Evolutionary conservation across 2,113 vertebrate genomes (phyloP).

Genomic region (Protobothrops flavoviridis): DNA sequence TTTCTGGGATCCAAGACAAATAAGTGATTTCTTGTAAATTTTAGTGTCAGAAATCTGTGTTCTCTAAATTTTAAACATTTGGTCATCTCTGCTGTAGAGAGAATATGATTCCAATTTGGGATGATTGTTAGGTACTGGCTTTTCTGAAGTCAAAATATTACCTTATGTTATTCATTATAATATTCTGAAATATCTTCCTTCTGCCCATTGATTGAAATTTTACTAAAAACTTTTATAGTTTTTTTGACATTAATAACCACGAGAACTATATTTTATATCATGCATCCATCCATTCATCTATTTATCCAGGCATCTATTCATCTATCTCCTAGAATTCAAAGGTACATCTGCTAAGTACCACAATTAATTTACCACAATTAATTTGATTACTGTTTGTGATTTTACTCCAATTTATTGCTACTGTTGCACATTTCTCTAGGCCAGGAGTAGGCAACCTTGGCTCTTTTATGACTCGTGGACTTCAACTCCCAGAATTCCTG

Average conservation of each 20-base stretch:
- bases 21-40: not conserved
- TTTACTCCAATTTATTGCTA: not conserved
- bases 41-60: not conserved
- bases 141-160: not conserved
- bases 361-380: not conserved
- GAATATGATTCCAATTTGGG: not conserved
- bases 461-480: no score
- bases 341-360: not conserved
- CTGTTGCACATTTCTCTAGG: not conserved
- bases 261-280: not conserved
- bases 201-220: not conserved
- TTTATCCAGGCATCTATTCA: not conserved
- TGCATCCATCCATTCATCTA: not conserved
- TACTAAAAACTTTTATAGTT: not conserved
- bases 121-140: not conserved
- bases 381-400: not conserved
- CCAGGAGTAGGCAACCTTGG: no score
- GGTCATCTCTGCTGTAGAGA: rapidly evolving
- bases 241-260: no score
- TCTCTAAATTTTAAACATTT: slow-evolving; percentile 3
- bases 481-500: no score
- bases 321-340: not conserved
- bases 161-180: not conserved
- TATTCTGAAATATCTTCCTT: not conserved
- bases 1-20: slow-evolving; percentile 1